Evolutionary conservation across 2,113 vertebrate genomes (phyloP).

Genomic region (Tyto alba): DNA sequence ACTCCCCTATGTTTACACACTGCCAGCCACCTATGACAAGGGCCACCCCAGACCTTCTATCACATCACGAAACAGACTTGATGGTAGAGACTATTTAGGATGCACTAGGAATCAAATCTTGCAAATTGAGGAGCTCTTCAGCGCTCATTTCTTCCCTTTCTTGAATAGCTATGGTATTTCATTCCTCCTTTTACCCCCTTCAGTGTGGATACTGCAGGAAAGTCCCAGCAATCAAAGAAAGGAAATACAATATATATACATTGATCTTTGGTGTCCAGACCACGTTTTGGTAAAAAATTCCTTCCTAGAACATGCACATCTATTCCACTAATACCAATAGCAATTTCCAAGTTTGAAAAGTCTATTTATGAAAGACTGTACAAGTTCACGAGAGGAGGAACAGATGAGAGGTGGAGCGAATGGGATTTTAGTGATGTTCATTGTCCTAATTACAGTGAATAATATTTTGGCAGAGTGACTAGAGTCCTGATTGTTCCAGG

Average conservation of each 20-base stretch:
- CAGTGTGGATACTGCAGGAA: neutral
- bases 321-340: neutral
- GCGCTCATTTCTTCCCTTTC: neutral
- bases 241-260: neutral
- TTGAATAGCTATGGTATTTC: neutral
- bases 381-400: neutral
- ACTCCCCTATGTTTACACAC: neutral
- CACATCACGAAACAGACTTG: neutral
- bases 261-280: neutral
- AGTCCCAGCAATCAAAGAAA: neutral
- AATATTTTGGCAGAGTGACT: slow-evolving; percentile 13
- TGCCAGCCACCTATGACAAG: neutral
- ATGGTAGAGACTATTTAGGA: neutral
- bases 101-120: neutral
- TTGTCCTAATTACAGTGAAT: slow-evolving; percentile 14
- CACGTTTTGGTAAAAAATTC: neutral
- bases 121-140: neutral
- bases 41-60: neutral
- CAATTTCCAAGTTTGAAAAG: neutral
- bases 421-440: neutral
- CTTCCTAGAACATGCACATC: neutral
- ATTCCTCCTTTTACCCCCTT: neutral
- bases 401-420: neutral
- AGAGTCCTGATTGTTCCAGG: neutral
- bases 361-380: neutral